These are phyloP conservation scores for Grammomys dolichurus DNA, from an alignment of 2,113 vertebrate species.

Conservation along the genomic window DNA sequence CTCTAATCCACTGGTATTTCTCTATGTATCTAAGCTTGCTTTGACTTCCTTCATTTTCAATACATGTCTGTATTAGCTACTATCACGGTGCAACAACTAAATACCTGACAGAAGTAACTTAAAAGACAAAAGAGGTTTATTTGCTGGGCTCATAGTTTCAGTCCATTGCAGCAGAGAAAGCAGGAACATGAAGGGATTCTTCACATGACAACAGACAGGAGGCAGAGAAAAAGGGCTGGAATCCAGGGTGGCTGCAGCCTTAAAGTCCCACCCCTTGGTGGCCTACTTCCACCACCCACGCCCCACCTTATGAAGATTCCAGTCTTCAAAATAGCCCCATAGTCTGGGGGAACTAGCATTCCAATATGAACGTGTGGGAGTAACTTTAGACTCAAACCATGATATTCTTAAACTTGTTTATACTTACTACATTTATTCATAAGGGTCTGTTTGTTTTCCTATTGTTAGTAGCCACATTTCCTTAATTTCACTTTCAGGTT, in stretches of 20 bases:
- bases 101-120: neutral
- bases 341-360: neutral
- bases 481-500: slow-evolving; percentile 32
- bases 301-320: neutral
- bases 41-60: slow-evolving; percentile 34
- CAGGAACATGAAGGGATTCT: neutral
- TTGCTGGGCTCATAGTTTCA: neutral
- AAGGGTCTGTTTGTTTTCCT: slow-evolving; percentile 18
- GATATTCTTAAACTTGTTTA: neutral
- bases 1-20: neutral
- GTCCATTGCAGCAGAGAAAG: neutral
- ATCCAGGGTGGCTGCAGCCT: neutral
- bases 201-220: neutral
- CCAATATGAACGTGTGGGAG: neutral
- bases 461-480: slow-evolving; percentile 9
- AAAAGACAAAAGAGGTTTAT: neutral
- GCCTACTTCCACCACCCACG: neutral
- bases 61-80: neutral
- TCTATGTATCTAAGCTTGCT: neutral
- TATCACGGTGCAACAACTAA: neutral
- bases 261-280: neutral
- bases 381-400: neutral
- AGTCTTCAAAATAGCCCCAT: neutral
- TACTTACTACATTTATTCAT: neutral
- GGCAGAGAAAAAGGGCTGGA: neutral